phyloP scores from a whole-genome alignment of 2,797 vertebrate genomes.

The Parauchenoglanis punctatus region DNA sequence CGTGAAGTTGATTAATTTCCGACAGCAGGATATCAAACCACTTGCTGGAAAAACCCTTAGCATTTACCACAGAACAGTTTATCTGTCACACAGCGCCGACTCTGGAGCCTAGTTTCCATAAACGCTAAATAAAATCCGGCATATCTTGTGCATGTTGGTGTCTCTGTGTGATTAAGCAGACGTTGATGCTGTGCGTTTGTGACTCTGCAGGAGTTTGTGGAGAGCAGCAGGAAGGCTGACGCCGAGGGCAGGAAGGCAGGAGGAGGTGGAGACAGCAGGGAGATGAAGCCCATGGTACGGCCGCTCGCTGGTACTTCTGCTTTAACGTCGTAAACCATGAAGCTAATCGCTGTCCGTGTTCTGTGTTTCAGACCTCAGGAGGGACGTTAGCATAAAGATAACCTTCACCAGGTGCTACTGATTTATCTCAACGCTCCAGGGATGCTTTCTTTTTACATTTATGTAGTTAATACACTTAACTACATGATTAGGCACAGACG shows the following conservation, averaged over 20 bases:
- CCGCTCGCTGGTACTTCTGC: not conserved
- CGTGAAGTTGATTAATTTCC: too few relatives aligned
- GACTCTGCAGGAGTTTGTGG: slow-evolving; percentile 88
- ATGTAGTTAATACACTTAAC: not conserved
- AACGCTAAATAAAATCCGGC: not conserved
- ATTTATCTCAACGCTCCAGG: slow-evolving; percentile 3
- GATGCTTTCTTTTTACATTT: not conserved
- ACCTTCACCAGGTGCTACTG: not conserved
- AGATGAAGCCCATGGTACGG: slow-evolving; percentile 91
- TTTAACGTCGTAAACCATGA: not conserved
- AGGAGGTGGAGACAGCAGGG: slow-evolving; percentile 78
- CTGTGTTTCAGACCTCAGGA: slow-evolving; percentile 31
- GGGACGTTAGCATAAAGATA: slow-evolving; percentile 25
- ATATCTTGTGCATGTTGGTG: not conserved
- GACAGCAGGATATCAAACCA: too few relatives aligned
- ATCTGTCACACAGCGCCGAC: not conserved
- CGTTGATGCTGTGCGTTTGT: not conserved
- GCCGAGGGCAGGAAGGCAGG: slow-evolving; percentile 75
- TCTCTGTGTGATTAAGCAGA: not conserved
- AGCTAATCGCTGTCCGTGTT: not conserved
- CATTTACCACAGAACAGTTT: too few relatives aligned
- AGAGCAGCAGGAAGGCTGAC: slow-evolving; percentile 85
- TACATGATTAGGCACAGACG: not conserved
- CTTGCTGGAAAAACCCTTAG: too few relatives aligned
- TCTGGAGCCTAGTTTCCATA: not conserved